Evolutionary conservation across 2,888 invertebrate species (phyloP), one percentile per base, ranked within the genome.

Genomic region (Leptopterna dolabrata): DNA sequence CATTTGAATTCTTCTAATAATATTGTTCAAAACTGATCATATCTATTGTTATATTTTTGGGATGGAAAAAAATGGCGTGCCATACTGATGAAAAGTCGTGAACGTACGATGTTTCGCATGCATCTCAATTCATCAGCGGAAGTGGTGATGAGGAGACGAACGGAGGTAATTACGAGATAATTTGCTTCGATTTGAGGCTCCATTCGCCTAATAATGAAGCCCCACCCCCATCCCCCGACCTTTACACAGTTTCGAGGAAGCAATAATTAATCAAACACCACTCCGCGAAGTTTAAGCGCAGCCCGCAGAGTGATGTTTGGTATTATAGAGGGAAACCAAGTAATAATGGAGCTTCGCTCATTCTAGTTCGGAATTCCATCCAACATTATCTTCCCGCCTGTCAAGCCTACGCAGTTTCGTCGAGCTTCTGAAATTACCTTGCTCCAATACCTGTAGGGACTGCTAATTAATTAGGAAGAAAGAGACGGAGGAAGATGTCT

Each of bases 191-290:
- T 85, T 73, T 45, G 85, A 85, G n/a, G 30, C 73, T 83, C 81
- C 81, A 24, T 45, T 19, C 45, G 80, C 63, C 83, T 41, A 83
- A 85, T 85, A 85, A 85, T 85, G 85, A 85, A 85, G 73, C 13
- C 73, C 41, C 76, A 36, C 43, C 76, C 19, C 1, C n/a, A n/a
- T n/a, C 16, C 45, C 24, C 24, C 63, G 24, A 24, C 19, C 63
- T 24, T 19, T 63, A 24, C 24, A 63, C 63, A 51, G 30, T 51
- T 47, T 51, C 36, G 51, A 29, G 81, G 55, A 30, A 81, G 55
- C 81, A 81, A 81, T 81, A 81, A 81, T 81, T 81, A 81, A 81
- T 81, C 81, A 81, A 81, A 81, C 81, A 81, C 27, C 81, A 36
- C 81, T 81, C 78, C n/a, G 47, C 55, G 16, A 81, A 81, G 55